Base-by-base conservation (phyloP, 2,888 invertebrate genomes). In the Rotaria socialis region DNA sequence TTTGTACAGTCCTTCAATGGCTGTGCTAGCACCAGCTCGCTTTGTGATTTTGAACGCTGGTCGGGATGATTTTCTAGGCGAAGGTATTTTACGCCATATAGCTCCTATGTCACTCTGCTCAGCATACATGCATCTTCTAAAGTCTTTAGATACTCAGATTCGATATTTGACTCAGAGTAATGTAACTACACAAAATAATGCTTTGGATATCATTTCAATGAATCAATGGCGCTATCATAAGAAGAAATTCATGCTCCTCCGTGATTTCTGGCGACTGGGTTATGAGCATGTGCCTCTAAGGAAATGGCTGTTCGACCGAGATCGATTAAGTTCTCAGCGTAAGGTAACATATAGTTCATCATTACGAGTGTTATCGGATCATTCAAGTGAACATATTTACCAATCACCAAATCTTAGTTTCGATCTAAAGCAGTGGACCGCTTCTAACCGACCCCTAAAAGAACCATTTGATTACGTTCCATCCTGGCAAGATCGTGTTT, bases 321-420 rank as follows among this genome's bases (percentile, higher is more conserved):
- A 75, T 43, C 43, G 75, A 19, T 10, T 14, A 7, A n/a, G 8
- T n/a, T 19, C 7, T 5, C 35, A 74, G 11, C 10, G 35, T 16
- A 74, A 16, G 10, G 8, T 43, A 2, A 41, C 0, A n/a, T 75
- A 75, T 24, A 8, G 43, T 75, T 43, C 43, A 75, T 16, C 75
- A 5, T 22, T 75, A 11, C 3, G 19, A 43, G 0, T 22, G 6
- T 22, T 75, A 2, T 24, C 43, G 19, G 24, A 75, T 43, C 75
- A 75, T 75, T 43, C 43, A 2, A 43, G 43, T 22, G 75, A 75
- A 75, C 75, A 75, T 75, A 75, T 75, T 24, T 75, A 75, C 43
- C 50, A 8, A 50, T 6, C 6, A 8, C 50, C 50, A 50, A 8
- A 6, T 8, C 50, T 50, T 6, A 50, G 50, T 50, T 50, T 50